Base-by-base conservation (phyloP, 2,888 invertebrate genomes). In the Macropis europaea region DNA sequence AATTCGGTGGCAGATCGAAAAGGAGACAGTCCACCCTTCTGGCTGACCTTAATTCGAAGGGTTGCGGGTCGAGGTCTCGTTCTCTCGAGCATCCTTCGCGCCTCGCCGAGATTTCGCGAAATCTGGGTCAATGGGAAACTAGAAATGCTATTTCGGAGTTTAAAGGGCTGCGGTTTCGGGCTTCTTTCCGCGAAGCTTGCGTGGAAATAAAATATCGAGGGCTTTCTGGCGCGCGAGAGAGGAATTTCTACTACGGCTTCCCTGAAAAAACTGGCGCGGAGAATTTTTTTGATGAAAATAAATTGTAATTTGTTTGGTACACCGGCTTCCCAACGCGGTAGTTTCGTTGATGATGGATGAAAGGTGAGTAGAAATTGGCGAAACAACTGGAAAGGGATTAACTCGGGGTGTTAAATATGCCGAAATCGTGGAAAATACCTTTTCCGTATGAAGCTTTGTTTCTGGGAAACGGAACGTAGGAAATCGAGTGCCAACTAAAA, bases 131-230 rank as follows among this genome's bases (percentile, higher is more conserved):
- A 56, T 30, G 48, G 63, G 53, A n/a, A 32, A 59, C 54, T 54
- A 59, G 28, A 34, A 56, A 54, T 36, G 54, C 54, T 53, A 64
- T 64, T 63, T 59, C 40, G 7, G 43, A 56, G 54, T 60, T 54
- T 52, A 60, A 64, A 59, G 59, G 64, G 63, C 71, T 71, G 71
- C 72, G 72, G 45, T 70, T 70, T 57, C 62, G 43, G 34, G 26
- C 38, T 40, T 47, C 45, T 45, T 26, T 30, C 26, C 30, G 19
- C 28, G 38, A 38, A 22, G 19, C 45, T 6, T 11, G 62, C 15
- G 43, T 28, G 63, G 36, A 73, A 59, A 63, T 71, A 63, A 68
- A 69, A 60, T 50, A 42, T 42, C 47, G 34, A 40, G 60, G 15
- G 42, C 4, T 6, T 5, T 17, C 3, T 30, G 40, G 22, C 11